A percentile compares a stretch with the other conserved stretches of the same genome.
phyloP scores from a whole-genome alignment of 2,113 vertebrate species.

The Megaceryle maxima region DNA sequence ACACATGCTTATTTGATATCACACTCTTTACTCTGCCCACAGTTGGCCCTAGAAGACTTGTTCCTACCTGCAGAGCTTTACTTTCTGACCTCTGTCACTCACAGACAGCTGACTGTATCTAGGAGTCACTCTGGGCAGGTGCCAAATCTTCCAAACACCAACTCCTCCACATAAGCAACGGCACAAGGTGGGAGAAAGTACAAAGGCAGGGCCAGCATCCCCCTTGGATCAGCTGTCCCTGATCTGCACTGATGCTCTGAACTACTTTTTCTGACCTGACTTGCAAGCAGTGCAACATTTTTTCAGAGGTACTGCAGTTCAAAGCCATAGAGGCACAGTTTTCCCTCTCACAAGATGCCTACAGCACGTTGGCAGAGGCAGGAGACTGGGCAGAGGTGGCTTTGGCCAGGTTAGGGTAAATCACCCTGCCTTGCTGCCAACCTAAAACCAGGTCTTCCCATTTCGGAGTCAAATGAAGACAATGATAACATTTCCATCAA shows the following conservation, averaged over 20 bases:
- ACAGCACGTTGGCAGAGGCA: not conserved
- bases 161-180: not conserved
- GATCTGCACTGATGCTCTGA: not conserved
- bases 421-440: not conserved
- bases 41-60: not conserved
- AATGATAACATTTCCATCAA: not conserved
- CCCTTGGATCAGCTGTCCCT: not conserved
- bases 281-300: not conserved
- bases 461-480: not conserved
- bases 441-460: not conserved
- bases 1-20: accelerated
- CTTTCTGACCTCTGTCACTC: not conserved
- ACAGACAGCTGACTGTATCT: not conserved
- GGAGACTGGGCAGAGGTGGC: not conserved
- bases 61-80: not conserved
- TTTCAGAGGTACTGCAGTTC: not conserved
- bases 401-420: not conserved
- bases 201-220: not conserved
- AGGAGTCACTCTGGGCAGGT: accelerated
- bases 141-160: not conserved
- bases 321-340: not conserved
- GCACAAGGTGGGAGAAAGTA: accelerated
- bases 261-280: not conserved
- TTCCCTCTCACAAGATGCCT: not conserved
- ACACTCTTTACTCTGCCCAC: not conserved